phyloP scores from a whole-genome alignment of 2,113 vertebrate genomes.

The Erinaceus europaeus region DNA sequence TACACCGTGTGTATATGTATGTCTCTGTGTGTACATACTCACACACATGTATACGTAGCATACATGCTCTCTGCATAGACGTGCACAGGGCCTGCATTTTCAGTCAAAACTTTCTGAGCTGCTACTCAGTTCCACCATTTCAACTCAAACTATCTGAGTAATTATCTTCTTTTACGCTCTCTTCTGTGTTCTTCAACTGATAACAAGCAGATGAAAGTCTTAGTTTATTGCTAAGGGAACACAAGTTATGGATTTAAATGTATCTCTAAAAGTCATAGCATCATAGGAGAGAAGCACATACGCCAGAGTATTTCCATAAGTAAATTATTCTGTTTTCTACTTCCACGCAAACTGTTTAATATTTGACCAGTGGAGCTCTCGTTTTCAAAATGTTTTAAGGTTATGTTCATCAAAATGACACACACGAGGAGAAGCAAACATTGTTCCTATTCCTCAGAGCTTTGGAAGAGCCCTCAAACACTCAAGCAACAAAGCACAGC shows the following conservation, averaged over 20 bases:
- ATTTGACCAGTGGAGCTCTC: neutral
- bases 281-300: neutral
- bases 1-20: neutral
- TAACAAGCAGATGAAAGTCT: constrained; percentile 27
- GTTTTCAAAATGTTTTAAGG: constrained; percentile 31
- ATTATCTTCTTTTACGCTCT: neutral
- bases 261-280: neutral
- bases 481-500: constrained; percentile 16
- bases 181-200: neutral
- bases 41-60: neutral
- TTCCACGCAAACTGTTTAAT: neutral
- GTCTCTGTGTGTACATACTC: neutral
- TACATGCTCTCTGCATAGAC: too few species aligned
- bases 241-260: constrained; percentile 23
- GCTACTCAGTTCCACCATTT: neutral
- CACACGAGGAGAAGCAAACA: neutral
- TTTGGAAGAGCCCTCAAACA: constrained; percentile 41
- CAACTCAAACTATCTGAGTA: neutral
- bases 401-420: constrained; percentile 13
- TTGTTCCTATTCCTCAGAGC: neutral
- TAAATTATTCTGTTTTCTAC: constrained; percentile 15
- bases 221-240: constrained; percentile 8
- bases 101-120: neutral
- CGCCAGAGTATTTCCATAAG: neutral
- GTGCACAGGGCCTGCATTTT: too few species aligned